phyloP scores from a whole-genome alignment of 1,140 invertebrate species.

The Drosophila miranda region DNA sequence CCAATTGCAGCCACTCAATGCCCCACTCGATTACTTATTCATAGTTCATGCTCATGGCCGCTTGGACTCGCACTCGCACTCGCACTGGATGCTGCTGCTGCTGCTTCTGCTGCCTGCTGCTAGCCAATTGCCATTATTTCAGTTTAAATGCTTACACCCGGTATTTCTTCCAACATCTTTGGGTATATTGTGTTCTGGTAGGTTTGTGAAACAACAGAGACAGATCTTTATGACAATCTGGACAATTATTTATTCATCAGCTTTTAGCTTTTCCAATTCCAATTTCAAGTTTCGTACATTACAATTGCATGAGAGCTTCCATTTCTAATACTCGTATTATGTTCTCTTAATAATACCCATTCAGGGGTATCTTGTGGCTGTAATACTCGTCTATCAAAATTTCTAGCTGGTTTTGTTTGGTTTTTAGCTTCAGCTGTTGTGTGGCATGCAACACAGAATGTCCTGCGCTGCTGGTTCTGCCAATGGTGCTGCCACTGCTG shows the following conservation, averaged over 20 bases:
- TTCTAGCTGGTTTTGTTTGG: neutral
- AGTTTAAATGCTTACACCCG: conserved; percentile 13
- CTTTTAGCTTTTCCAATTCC: too few species aligned
- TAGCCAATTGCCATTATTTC: conserved; percentile 34
- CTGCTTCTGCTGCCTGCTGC: neutral
- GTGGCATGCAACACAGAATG: conserved; percentile 16
- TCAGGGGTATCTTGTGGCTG: too few species aligned
- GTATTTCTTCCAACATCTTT: neutral
- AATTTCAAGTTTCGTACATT: too few species aligned
- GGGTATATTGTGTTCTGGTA: too few species aligned
- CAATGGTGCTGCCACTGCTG: neutral
- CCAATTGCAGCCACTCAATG: conserved; percentile 41
- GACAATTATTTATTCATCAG: too few species aligned
- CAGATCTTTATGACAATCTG: too few species aligned
- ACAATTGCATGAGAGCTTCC: too few species aligned
- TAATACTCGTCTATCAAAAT: too few species aligned
- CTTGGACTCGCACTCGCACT: conserved; percentile 21
- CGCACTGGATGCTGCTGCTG: conserved; percentile 15
- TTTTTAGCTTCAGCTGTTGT: neutral
- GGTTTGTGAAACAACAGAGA: too few species aligned
- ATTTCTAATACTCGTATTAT: too few species aligned
- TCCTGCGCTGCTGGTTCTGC: conserved; percentile 9
- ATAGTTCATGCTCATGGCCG: conserved; percentile 13
- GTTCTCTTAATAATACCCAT: too few species aligned
- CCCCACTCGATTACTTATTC: conserved; percentile 37